Evolutionary conservation across 2,797 vertebrate genomes (phyloP).

Genomic region (Babyrousa celebensis): DNA sequence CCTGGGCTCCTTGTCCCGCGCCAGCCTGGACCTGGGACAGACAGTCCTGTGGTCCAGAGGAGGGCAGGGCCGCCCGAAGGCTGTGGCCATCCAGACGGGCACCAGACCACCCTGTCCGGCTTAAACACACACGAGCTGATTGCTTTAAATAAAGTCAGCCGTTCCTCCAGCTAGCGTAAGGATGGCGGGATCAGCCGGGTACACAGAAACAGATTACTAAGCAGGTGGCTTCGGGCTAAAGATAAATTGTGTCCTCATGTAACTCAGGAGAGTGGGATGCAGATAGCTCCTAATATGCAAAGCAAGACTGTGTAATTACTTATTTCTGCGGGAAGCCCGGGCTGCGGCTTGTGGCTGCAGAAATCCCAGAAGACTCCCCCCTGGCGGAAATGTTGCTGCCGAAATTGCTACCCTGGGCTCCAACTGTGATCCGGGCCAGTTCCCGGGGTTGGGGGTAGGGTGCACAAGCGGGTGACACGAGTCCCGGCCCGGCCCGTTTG

Average conservation of each 20-base stretch:
- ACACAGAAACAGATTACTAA: slow-evolving; percentile 90
- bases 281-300: slow-evolving; percentile 88
- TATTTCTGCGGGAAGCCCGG: slow-evolving; percentile 69
- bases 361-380: background rate
- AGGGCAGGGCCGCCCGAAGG: background rate
- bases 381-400: rapidly evolving
- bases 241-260: slow-evolving; percentile 91
- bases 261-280: slow-evolving; percentile 90
- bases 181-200: slow-evolving; percentile 88
- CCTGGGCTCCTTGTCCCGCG: rapidly evolving
- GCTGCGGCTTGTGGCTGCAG: background rate
- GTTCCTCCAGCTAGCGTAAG: slow-evolving; percentile 84
- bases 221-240: slow-evolving; percentile 93
- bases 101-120: slow-evolving; percentile 53
- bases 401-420: background rate
- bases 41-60: rapidly evolving
- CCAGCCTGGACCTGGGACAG: background rate
- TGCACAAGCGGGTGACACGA: rapidly evolving
- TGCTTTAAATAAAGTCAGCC: slow-evolving; percentile 88
- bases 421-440: rapidly evolving
- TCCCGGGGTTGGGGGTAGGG: rapidly evolving
- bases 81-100: background rate
- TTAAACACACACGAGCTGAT: slow-evolving; percentile 79
- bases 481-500: background rate
- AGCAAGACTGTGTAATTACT: slow-evolving; percentile 87